Conservation (phyloP, 1,140 invertebrate species). For the Leguminivora glycinivorella region DNA sequence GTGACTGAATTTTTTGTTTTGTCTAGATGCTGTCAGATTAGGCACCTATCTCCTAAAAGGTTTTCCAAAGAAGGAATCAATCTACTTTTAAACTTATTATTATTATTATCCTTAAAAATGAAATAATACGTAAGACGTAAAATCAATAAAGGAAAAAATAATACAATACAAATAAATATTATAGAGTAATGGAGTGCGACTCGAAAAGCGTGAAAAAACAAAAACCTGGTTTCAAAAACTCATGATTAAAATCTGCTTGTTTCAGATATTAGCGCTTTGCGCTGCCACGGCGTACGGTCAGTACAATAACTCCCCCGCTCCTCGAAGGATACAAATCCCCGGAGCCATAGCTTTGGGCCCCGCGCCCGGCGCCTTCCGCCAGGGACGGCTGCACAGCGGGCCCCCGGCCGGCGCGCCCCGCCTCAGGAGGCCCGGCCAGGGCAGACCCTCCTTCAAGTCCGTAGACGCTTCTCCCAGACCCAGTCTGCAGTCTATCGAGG, state of each 20-base stretch:
- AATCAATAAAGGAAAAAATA: too few species aligned
- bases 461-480: constrained; percentile 73
- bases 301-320: constrained; percentile 72
- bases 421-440: constrained; percentile 74
- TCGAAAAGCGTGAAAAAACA: too few species aligned
- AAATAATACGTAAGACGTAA: too few species aligned
- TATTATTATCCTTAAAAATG: too few species aligned
- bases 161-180: too few species aligned
- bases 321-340: constrained; percentile 80
- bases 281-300: constrained; percentile 74
- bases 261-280: constrained; percentile 75
- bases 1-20: too few species aligned
- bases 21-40: too few species aligned
- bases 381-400: constrained; percentile 61
- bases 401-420: constrained; percentile 57
- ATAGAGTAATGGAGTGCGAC: too few species aligned
- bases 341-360: constrained; percentile 79
- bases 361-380: constrained; percentile 65
- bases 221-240: neutral
- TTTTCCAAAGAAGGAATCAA: too few species aligned
- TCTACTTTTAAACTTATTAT: too few species aligned
- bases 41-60: too few species aligned
- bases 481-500: constrained; percentile 77
- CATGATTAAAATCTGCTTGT: constrained; percentile 36
- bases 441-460: constrained; percentile 79